Conservation (phyloP, 2,797 vertebrate genomes). For the Betta splendens region DNA sequence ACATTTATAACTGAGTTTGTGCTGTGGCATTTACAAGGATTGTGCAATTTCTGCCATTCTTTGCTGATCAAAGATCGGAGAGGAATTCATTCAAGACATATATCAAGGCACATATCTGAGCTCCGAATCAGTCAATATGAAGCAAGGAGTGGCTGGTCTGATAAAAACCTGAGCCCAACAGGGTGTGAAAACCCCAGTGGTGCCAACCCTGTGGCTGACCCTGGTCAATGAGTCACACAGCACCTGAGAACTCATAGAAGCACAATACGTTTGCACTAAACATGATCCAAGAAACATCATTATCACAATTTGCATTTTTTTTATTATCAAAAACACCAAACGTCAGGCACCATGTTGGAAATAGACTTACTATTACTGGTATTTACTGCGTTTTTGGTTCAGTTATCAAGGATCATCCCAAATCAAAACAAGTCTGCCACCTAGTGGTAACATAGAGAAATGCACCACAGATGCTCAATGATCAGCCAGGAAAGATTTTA, state of each 20-base stretch:
- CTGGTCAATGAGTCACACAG: constrained; percentile 1
- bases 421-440: constrained; percentile 53
- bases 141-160: constrained; percentile 47
- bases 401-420: neutral
- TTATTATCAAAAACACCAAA: no score
- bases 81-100: constrained; percentile 5
- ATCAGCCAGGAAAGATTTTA: neutral
- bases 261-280: no score
- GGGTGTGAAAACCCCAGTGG: constrained; percentile 18
- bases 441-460: constrained; percentile 47
- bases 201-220: constrained; percentile 18
- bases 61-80: constrained; percentile 32
- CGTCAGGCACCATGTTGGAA: no score
- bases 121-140: constrained; percentile 54
- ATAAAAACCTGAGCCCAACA: constrained; percentile 34
- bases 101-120: constrained; percentile 42
- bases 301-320: no score
- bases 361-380: no score
- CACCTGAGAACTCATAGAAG: no score
- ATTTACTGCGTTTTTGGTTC: neutral
- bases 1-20: no score
- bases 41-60: constrained; percentile 28
- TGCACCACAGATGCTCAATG: neutral
- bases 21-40: constrained; percentile 12
- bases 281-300: no score